Conservation (phyloP, 2,113 vertebrate species). For the Spilogale gracilis region DNA sequence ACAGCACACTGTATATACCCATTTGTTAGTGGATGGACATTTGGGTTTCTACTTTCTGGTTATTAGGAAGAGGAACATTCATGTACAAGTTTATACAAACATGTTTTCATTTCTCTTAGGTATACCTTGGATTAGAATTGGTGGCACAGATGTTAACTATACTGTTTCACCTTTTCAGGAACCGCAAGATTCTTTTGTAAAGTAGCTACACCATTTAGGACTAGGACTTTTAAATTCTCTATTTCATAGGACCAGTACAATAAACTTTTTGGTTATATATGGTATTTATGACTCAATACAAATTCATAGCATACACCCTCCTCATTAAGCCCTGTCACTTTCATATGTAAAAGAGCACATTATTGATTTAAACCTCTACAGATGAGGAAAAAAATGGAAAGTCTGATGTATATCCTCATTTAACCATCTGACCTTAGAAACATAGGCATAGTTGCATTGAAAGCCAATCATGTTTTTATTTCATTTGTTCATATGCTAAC, state of each 20-base stretch:
- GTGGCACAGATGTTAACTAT: neutral
- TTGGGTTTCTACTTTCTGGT: neutral
- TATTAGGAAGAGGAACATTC: neutral
- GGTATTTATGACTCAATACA: neutral
- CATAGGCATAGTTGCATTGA: neutral
- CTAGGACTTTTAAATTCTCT: neutral
- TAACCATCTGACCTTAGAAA: neutral
- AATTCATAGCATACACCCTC: neutral
- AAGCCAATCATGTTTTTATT: neutral
- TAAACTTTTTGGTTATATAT: neutral
- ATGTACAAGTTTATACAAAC: neutral
- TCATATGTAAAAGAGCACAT: neutral
- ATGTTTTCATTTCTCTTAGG: conserved; percentile 25
- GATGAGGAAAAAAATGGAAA: neutral
- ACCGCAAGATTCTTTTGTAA: neutral
- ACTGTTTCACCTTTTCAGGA: neutral
- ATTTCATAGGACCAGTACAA: neutral
- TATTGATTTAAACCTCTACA: neutral
- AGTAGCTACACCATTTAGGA: neutral
- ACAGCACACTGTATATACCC: neutral
- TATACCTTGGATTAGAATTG: conserved; percentile 12
- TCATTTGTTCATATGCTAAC: conserved; percentile 8
- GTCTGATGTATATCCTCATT: neutral
- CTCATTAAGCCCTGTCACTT: neutral
- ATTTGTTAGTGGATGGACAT: neutral